These are phyloP conservation scores for Naso thynnoides DNA, from an alignment of 2,797 vertebrate genomes.

Conservation along the genomic window DNA sequence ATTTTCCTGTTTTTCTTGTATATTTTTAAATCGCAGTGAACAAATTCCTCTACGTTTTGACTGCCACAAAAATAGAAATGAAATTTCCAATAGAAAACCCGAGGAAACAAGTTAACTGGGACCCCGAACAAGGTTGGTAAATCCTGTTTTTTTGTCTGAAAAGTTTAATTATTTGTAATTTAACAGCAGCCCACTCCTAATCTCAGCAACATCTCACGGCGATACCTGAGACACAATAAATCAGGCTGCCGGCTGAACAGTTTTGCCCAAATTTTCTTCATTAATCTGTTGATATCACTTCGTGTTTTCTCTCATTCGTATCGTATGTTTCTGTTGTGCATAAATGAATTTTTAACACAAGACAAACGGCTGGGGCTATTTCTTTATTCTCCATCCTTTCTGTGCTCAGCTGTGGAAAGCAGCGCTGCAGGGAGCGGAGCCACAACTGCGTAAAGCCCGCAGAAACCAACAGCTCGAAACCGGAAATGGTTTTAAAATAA, in stretches of 20 bases:
- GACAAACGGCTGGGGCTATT: conserved; percentile 33
- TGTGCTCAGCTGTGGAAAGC: conserved; percentile 52
- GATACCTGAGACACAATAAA: conserved; percentile 26
- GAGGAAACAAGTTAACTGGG: conserved; percentile 98
- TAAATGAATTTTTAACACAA: conserved; percentile 4
- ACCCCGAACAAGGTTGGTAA: conserved; percentile 94
- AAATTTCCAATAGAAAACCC: conserved; percentile 99
- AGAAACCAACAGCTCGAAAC: background rate
- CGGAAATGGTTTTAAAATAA: conserved; percentile 33
- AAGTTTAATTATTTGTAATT: conserved; percentile 20
- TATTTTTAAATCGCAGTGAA: conserved; percentile 71
- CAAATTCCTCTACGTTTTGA: conserved; percentile 41
- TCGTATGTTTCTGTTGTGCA: conserved; percentile 1
- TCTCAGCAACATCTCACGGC: conserved; percentile 17
- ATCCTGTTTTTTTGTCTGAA: conserved; percentile 31
- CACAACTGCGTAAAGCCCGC: background rate
- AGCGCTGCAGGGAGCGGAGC: conserved; percentile 32
- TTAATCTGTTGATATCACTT: background rate
- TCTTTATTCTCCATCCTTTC: conserved; percentile 54
- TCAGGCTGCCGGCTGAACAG: background rate
- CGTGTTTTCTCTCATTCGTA: background rate
- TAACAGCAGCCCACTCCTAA: background rate
- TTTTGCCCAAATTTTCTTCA: background rate
- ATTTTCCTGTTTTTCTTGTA: conserved; percentile 69
- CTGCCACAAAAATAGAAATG: conserved; percentile 89